Evolutionary conservation across 2,888 invertebrate species (phyloP), one percentile per base, ranked within the genome.

Genomic region (Zhengitettix transpicula): DNA sequence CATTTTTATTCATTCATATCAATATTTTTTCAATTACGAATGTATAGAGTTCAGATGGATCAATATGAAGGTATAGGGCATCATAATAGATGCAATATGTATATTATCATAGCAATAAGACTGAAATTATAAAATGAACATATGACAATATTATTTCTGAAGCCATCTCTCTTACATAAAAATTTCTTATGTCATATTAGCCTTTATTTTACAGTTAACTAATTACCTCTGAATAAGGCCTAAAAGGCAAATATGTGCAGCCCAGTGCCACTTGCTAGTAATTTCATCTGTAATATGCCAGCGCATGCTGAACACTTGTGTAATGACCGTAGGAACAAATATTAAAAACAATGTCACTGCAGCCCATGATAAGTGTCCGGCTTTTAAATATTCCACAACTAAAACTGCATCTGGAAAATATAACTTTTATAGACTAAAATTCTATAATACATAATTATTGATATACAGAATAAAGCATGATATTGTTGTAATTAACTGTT

Each of bases 221-320:
- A 53, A 53, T 65, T 73, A 81, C 81, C 82, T 79, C 70, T 81
- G 78, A 61, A 81, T 68, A 64, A 81, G 71, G 61, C 81, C 81
- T 64, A 79, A 73, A 41, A 81, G 74, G 65, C 73, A 75, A 56
- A 76, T 69, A 69, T 82, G 81, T 59, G 76, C 74, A 52, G 80
- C 70, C 79, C 80, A 81, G 67, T 78, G 75, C 61, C 74, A 73
- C 54, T 73, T 66, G 66, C 70, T 74, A 54, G 74, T 69, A 65
- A 74, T 71, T 67, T 78, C 78, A 65, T 74, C 77, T 57, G 75
- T 68, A 59, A 70, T 69, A 67, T 78, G 75, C 81, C 81, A 82
- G 69, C 80, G 73, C 67, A 81, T 70, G 60, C 81, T 81, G 71
- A 82, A 79, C 66, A 79, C 71, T 68, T 81, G 81, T 51, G 80